Evolutionary conservation across 2,797 vertebrate species (phyloP), one percentile per base, ranked within the genome.

Genomic region (Aselliscus stoliczkanus): DNA sequence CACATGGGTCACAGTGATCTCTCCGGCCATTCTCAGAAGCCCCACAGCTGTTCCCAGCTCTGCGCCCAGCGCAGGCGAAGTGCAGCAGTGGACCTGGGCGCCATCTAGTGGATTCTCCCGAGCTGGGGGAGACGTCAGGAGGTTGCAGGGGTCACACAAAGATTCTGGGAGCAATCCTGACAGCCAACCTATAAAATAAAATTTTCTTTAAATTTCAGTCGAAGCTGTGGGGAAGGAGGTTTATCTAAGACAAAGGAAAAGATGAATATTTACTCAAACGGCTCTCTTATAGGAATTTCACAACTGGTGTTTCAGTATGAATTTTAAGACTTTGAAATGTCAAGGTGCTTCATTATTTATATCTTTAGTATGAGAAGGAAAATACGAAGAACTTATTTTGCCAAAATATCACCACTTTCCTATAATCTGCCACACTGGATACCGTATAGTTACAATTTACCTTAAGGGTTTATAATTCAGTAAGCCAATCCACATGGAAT

Each of bases 81-180:
- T 5, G 14, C 88, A 11, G 84, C 54, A 1, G 73, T 5, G 76
- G 95, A 23, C 31, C 44, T 65, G 72, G 76, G 97, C 97, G 94
- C 97, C 98, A 97, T 69, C 97, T 95, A 92, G 97, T 96, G 98
- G 97, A 54, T 18, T 20, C 82, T 79, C 4, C 23, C 11, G 88
- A 52, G 56, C n/a, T 27, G 80, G 87, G 64, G 39, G 54, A 75
- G 80, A 42, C 42, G 10, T 44, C 60, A 15, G 76, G 84, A 69
- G 29, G 23, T 15, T 31, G 8, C 6, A 17, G 15, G 6, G 18
- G 25, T 87, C 60, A 7, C 3, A 1, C 1, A 69, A 82, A 84
- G n/a, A 62, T 31, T 47, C 87, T 65, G 37, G 18, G 31, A 73
- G 64, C 29, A 20, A 31, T 64, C 7, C 73, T 70, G 50, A 15